Base-by-base conservation (phyloP, 64 coral and sea anemone genomes). In the Stichodactyla helianthus region DNA sequence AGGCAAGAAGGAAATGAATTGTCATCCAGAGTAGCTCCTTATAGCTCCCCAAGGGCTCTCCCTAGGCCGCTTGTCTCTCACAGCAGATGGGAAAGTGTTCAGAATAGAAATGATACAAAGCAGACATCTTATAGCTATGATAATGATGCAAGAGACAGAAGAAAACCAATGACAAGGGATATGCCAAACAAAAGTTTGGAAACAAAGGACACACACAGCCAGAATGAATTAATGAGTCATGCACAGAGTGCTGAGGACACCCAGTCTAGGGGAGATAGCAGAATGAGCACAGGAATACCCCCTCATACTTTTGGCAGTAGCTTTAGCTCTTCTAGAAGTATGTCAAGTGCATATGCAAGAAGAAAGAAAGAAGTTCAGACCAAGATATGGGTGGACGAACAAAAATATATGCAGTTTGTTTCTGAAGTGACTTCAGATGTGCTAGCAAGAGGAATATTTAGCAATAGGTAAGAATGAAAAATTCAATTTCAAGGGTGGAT, bases 351-450 rank as follows among this genome's bases (percentile, higher is more conserved):
- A 81, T 20, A 81, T 81, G 15, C 78, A 81, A 54, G 50, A 81
- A 81, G 78, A 15, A 81, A 81, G 52, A 81, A 81, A 81, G 78
- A 81, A 81, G 19, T 81, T 31, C 78, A 81, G 20, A 81, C 50
- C 52, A 81, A 81, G 19, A 81, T 81, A 51, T 81, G 78, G 93
- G 82, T 81, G 20, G 88, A 94, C 16, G 93, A 94, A 87, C 93
- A 94, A 35, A 62, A 77, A 51, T 94, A 94, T 50, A 62, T 94
- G 6, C 78, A 88, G 80, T 94, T 94, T 67, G 88, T 94, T 77
- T 94, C 93, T 62, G 88, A 94, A 61, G 93, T 94, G 25, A 94
- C 93, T 28, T 84, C 85, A 61, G 93, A 94, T 86, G 82, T 94
- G 12, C 71, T 94, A 12, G 93, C 93, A 7, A 87, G 93, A 80